Percentiles rank a stretch among this genome's conserved stretches.
These are phyloP conservation scores for Drosophila insularis DNA, from an alignment of 1,140 invertebrate genomes.

Conservation along the genomic window DNA sequence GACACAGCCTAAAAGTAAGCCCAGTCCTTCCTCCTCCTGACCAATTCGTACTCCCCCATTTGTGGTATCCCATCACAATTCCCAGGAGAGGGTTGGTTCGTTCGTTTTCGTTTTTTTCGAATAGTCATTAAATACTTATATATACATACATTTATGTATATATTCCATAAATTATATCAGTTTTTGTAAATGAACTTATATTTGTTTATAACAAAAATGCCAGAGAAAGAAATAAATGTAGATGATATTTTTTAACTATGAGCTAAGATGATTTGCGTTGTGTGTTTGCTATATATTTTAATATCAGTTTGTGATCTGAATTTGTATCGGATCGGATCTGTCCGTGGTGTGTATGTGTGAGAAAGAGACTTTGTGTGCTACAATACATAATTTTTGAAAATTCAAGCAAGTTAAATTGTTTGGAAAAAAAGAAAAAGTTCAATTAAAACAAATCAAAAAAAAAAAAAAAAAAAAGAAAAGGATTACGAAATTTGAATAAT, in stretches of 20 bases:
- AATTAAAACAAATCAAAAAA: conserved; percentile 17
- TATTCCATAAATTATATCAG: conserved; percentile 7
- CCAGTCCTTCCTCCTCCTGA: not conserved
- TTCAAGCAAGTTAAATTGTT: too few species aligned
- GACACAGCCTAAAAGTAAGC: not conserved
- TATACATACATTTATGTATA: not conserved
- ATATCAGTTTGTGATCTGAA: conserved; percentile 27
- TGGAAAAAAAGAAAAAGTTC: too few species aligned
- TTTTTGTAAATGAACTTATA: conserved; percentile 6
- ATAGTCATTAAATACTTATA: not conserved
- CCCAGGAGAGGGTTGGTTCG: not conserved
- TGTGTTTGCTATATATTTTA: not conserved
- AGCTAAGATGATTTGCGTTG: conserved; percentile 30
- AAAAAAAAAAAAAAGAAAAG: not conserved
- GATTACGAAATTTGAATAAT: not conserved
- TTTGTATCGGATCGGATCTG: conserved; percentile 16
- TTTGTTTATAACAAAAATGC: conserved; percentile 10
- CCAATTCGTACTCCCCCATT: not conserved
- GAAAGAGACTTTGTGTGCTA: conserved; percentile 17
- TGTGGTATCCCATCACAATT: not conserved
- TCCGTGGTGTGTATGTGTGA: not conserved
- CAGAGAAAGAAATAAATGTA: conserved; percentile 9
- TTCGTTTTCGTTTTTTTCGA: not conserved
- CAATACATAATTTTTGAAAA: conserved; percentile 41
- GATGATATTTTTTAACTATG: conserved; percentile 8